A percentile compares a stretch with the other conserved stretches of the same genome.
Conservation (phyloP, 2,797 vertebrate genomes). For the Chelonia mydas region DNA sequence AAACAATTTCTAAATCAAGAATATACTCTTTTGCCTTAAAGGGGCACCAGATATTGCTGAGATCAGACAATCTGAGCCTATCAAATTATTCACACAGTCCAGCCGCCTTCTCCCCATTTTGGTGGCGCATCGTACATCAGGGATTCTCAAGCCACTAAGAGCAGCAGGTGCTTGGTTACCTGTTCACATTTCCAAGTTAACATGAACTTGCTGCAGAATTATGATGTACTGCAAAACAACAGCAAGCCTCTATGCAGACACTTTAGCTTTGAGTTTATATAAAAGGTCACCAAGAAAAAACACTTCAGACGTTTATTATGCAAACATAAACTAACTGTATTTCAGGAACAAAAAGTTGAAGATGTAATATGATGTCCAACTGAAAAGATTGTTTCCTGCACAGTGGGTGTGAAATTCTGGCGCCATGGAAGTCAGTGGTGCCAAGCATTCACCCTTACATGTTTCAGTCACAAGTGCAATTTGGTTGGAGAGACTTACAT, state of each 20-base stretch:
- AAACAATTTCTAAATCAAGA: constrained; percentile 32
- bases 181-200: constrained; percentile 71
- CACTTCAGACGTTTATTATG: constrained; percentile 76
- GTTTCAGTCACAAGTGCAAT: constrained; percentile 78
- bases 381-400: constrained; percentile 41
- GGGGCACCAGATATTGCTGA: constrained; percentile 75
- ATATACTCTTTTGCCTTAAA: constrained; percentile 70
- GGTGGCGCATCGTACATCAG: constrained; percentile 79
- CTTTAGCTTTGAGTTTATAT: constrained; percentile 78
- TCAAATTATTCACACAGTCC: constrained; percentile 39
- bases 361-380: constrained; percentile 42
- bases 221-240: constrained; percentile 70
- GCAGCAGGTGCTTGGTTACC: constrained; percentile 77
- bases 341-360: constrained; percentile 57
- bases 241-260: constrained; percentile 82
- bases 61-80: constrained; percentile 79
- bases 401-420: not conserved
- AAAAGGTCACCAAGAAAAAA: constrained; percentile 71
- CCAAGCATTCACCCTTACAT: constrained; percentile 37
- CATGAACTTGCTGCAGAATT: constrained; percentile 74
- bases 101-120: constrained; percentile 58
- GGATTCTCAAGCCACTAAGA: constrained; percentile 80
- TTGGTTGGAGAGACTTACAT: constrained; percentile 69
- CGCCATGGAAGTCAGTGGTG: constrained; percentile 14
- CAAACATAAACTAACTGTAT: constrained; percentile 75